These are phyloP conservation scores for Phenacoccus solenopsis DNA, from an alignment of 1,140 invertebrate species.

Conservation along the genomic window DNA sequence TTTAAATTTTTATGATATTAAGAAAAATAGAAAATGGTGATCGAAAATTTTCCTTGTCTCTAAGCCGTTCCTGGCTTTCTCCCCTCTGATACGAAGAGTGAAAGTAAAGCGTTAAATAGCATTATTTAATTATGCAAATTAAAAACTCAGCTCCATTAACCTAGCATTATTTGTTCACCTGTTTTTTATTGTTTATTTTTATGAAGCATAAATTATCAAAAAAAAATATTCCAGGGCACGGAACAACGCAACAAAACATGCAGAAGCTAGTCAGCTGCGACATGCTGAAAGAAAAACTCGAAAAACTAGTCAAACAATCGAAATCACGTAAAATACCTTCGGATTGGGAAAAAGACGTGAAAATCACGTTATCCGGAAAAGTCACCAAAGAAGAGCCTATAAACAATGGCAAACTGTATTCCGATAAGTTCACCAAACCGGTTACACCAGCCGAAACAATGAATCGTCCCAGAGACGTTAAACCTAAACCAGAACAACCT, in stretches of 20 bases:
- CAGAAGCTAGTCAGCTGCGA: constrained; percentile 19
- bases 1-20: too few species aligned
- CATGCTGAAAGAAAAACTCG: constrained; percentile 19
- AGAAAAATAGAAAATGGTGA: too few species aligned
- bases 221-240: constrained; percentile 4
- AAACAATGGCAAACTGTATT: not conserved
- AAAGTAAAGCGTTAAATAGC: too few species aligned
- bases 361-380: not conserved
- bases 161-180: too few species aligned
- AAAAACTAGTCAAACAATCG: constrained; percentile 15
- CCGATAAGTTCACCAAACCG: not conserved
- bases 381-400: not conserved
- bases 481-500: not conserved
- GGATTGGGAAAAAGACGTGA: not conserved
- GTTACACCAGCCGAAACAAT: not conserved
- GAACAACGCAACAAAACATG: not conserved
- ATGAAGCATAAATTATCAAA: too few species aligned
- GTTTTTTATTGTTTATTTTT: too few species aligned
- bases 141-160: too few species aligned
- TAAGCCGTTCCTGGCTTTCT: too few species aligned
- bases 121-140: too few species aligned
- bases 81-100: too few species aligned
- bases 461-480: too few species aligned
- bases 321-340: not conserved
- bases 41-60: too few species aligned